Percentiles rank a stretch among this genome's conserved stretches.
Conservation (phyloP, 2,888 invertebrate genomes). For the Pterostichus madidus region DNA sequence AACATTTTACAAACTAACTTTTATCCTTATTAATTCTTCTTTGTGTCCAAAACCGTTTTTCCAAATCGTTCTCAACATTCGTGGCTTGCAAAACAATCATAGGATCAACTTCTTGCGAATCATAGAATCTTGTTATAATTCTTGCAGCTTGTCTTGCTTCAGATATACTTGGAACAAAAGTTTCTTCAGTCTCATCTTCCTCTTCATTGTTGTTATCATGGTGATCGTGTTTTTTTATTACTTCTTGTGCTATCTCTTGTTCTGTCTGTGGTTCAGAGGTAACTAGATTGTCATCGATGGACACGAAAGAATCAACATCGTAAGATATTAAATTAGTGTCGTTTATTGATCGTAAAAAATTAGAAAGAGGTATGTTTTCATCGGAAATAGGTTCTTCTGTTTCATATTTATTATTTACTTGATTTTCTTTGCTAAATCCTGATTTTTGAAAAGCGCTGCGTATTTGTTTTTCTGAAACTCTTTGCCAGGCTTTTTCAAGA, state of each 20-base stretch:
- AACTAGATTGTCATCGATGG: conserved; percentile 1
- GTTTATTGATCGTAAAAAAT: background rate
- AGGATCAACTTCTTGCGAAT: conserved; percentile 30
- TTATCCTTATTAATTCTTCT: conserved; percentile 38
- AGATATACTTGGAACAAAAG: background rate
- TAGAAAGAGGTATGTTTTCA: background rate
- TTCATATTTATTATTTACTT: background rate
- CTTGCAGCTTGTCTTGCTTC: conserved; percentile 32
- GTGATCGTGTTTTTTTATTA: conserved; percentile 21
- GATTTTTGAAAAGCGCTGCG: conserved; percentile 1
- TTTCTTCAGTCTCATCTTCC: background rate
- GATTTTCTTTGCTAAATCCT: background rate
- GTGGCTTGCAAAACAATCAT: conserved; percentile 39
- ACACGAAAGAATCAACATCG: conserved; percentile 17
- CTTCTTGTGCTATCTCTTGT: conserved; percentile 23
- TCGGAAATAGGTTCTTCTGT: background rate
- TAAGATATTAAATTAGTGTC: background rate
- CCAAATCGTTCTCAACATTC: conserved; percentile 40
- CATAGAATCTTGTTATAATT: conserved; percentile 22
- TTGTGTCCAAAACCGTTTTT: background rate
- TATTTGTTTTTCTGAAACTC: conserved; percentile 6
- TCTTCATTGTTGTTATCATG: background rate
- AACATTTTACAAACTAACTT: background rate
- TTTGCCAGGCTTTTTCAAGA: conserved; percentile 12
- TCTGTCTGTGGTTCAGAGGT: conserved; percentile 26